Conservation (phyloP, 2,888 invertebrate species). For the Limnephilus lunatus region DNA sequence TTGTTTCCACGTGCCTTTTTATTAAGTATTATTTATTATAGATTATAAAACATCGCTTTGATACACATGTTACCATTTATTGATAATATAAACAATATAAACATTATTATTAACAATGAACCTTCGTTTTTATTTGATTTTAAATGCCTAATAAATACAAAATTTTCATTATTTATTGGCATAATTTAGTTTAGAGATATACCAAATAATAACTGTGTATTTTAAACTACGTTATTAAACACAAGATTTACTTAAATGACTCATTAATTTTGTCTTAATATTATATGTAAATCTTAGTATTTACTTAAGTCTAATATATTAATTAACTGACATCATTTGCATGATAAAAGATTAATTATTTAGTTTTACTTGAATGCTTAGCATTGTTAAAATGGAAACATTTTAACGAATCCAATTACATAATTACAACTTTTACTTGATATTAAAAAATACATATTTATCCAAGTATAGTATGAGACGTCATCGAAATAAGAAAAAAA, state of each 20-base stretch:
- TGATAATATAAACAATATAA: slow-evolving; percentile 23
- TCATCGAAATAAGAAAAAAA: no score
- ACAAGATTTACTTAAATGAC: neutral
- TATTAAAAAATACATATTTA: no score
- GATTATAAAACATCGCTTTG: slow-evolving; percentile 7
- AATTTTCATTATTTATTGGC: neutral
- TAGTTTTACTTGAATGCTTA: neutral
- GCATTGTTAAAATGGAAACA: neutral
- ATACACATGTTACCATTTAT: slow-evolving; percentile 35
- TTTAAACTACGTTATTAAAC: neutral
- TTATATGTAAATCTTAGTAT: neutral
- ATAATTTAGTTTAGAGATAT: neutral
- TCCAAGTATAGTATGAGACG: no score
- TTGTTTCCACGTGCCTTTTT: slow-evolving; percentile 18
- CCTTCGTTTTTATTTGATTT: slow-evolving; percentile 25
- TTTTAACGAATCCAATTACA: neutral
- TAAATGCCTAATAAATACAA: neutral
- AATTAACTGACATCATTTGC: neutral
- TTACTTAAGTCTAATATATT: neutral
- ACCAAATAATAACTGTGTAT: neutral
- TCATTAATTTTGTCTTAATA: neutral
- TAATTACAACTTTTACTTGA: neutral
- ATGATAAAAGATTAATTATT: neutral
- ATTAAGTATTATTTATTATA: slow-evolving; percentile 21
- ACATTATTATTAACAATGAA: neutral